Evolutionary conservation across 1,140 invertebrate genomes (phyloP).

Genomic region (Drosophila funebris): DNA sequence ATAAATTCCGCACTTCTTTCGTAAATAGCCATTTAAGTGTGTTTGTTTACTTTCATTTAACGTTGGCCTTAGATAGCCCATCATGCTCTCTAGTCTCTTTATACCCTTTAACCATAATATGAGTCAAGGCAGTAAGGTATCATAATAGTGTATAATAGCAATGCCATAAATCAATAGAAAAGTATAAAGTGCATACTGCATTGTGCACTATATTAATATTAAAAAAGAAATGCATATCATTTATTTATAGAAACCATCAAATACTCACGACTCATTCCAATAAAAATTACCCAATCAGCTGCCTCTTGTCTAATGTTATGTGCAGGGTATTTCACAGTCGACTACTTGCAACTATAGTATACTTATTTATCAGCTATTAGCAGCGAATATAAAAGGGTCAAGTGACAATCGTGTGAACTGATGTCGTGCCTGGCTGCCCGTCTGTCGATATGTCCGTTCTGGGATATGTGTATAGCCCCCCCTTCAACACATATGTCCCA

Average conservation of each 20-base stretch:
- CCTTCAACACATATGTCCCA: not conserved
- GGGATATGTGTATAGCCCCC: not conserved
- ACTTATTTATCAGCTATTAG: slow-evolving; percentile 68
- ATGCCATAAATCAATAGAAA: too few relatives aligned
- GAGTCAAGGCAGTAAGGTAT: not conserved
- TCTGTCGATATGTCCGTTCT: not conserved
- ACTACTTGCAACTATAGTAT: not conserved
- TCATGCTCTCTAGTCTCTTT: slow-evolving; percentile 11
- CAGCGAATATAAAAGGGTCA: slow-evolving; percentile 61
- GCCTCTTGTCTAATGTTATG: too few relatives aligned
- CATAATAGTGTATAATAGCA: too few relatives aligned
- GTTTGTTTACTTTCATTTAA: slow-evolving; percentile 73
- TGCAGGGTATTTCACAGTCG: slow-evolving; percentile 17
- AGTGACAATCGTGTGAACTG: slow-evolving; percentile 38
- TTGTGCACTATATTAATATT: too few relatives aligned
- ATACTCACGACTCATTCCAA: too few relatives aligned
- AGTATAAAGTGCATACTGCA: too few relatives aligned
- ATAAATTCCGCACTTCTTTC: slow-evolving; percentile 81
- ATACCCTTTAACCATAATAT: slow-evolving; percentile 1
- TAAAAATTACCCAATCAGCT: too few relatives aligned
- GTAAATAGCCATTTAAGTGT: slow-evolving; percentile 59
- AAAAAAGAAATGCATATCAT: too few relatives aligned
- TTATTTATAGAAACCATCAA: too few relatives aligned
- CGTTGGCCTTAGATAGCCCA: slow-evolving; percentile 42
- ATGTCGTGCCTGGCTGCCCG: not conserved